A percentile compares a stretch with the other conserved stretches of the same genome.
phyloP scores from a whole-genome alignment of 2,113 vertebrate genomes.

The Jaculus jaculus region DNA sequence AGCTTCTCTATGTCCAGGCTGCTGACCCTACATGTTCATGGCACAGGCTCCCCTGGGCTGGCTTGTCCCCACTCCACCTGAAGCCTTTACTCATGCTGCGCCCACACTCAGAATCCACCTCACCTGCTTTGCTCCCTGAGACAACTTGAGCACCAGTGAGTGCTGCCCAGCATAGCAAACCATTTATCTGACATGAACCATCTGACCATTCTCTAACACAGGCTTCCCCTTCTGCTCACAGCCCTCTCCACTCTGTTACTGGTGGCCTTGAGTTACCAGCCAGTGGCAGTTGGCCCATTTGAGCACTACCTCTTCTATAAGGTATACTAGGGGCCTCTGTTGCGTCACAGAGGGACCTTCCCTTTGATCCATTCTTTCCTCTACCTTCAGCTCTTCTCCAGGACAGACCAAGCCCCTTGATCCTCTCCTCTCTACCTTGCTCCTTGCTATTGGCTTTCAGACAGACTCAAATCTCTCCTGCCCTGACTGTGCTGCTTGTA shows the following conservation, averaged over 20 bases:
- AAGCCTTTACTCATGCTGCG: not conserved
- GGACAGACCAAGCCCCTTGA: too few species aligned
- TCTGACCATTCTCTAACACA: too few species aligned
- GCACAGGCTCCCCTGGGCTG: not conserved
- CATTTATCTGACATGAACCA: too few species aligned
- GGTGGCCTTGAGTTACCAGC: not conserved
- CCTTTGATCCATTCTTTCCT: not conserved
- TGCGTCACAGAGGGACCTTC: not conserved
- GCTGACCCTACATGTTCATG: too few species aligned
- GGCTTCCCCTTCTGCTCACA: accelerated
- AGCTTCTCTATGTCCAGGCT: not conserved
- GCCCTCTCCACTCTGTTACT: not conserved
- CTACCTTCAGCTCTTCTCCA: too few species aligned
- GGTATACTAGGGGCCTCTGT: not conserved
- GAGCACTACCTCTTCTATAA: not conserved
- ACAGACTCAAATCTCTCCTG: not conserved
- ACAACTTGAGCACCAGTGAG: not conserved
- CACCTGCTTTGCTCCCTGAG: not conserved
- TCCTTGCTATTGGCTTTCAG: not conserved
- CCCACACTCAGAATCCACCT: not conserved
- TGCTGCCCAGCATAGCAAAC: not conserved
- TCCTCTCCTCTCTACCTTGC: too few species aligned
- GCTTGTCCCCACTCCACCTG: too few species aligned
- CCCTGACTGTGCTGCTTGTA: not conserved
- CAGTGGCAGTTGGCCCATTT: not conserved